Evolutionary conservation across 2,888 invertebrate species (phyloP).

Genomic region (Boloria selene): DNA sequence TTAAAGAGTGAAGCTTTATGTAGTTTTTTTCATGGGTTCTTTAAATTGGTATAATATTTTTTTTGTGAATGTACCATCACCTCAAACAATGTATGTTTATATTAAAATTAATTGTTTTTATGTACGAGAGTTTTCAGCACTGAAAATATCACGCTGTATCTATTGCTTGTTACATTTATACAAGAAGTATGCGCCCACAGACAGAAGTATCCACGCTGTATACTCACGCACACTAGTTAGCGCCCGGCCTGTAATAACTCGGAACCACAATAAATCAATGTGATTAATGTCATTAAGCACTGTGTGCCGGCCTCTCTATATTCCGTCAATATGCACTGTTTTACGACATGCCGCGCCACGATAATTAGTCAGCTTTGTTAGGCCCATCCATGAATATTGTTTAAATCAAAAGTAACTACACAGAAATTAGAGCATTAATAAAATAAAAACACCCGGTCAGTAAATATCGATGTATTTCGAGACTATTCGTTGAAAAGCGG

Average conservation of each 20-base stretch:
- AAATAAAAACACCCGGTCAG: conserved; percentile 19
- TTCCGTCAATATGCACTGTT: conserved; percentile 83
- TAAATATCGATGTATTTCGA: conserved; percentile 14
- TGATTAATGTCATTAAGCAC: conserved; percentile 83
- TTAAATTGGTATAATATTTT: neutral
- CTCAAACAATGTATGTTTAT: neutral
- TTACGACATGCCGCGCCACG: conserved; percentile 80
- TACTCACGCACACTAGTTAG: conserved; percentile 62
- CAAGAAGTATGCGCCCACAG: conserved; percentile 67
- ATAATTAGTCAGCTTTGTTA: conserved; percentile 83
- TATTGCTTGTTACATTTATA: conserved; percentile 68
- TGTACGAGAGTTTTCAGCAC: neutral
- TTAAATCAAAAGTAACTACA: conserved; percentile 45
- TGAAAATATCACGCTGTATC: conserved; percentile 61
- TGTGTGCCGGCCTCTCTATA: conserved; percentile 83
- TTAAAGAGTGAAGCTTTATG: neutral
- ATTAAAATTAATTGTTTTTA: neutral
- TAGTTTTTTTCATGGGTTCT: neutral
- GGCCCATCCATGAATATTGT: conserved; percentile 69
- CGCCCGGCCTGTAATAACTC: conserved; percentile 82
- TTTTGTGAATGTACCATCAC: neutral
- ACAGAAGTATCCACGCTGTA: conserved; percentile 44
- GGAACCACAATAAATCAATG: conserved; percentile 83
- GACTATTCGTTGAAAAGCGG: conserved; percentile 17
- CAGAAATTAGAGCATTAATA: conserved; percentile 46